Base-by-base conservation (phyloP, 2,113 vertebrate genomes). In the Canis aureus region DNA sequence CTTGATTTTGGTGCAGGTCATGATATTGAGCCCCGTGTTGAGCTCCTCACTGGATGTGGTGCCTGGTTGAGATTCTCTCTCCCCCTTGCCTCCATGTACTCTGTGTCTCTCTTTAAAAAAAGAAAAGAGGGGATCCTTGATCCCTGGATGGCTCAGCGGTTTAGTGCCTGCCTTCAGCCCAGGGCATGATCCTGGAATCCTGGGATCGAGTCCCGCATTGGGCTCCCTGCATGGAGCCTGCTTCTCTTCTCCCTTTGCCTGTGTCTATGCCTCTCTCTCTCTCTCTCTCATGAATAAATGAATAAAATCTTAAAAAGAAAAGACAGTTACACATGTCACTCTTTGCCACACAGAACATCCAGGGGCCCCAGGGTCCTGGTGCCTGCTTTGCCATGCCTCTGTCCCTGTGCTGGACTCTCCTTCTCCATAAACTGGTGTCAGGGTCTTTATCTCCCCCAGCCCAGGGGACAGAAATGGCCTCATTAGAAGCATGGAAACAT, bases 341-440 rank as follows among this genome's bases (percentile, higher is more conserved):
- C 20, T 87, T 73, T 38, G 35, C 20, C 73, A 4, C 19, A 16
- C 12, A 59, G 51, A 53, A 71, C 4, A 29, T 35, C 17, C 15
- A 15, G 57, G 38, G 43, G 23, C 19, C 16, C 51, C 20, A 20
- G 67, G 27, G 7, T 32, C 43, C 32, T 11, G 64, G 27, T 9
- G 49, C 4, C 43, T 43, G 35, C 60, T 69, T n/a, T n/a, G 73
- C 35, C 51, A 8, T 0, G 1, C 49, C 49, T 69, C 27, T 17
- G 4, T 11, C 13, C 64, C 27, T 19, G 19, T 25, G 43, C 53
- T 71, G 10, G 2, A 20, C 38, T 23, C 7, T 51, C 64, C 55
- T 81, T 60, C 43, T 22, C 5, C 0, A 0, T 8, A 13, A 59
- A 51, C 16, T 11, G 25, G 20, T 3, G 2, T 59, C 35, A 51